Evolutionary conservation across 2,113 vertebrate genomes (phyloP), one percentile per base, ranked within the genome.

Genomic region (Apodemus speciosus): DNA sequence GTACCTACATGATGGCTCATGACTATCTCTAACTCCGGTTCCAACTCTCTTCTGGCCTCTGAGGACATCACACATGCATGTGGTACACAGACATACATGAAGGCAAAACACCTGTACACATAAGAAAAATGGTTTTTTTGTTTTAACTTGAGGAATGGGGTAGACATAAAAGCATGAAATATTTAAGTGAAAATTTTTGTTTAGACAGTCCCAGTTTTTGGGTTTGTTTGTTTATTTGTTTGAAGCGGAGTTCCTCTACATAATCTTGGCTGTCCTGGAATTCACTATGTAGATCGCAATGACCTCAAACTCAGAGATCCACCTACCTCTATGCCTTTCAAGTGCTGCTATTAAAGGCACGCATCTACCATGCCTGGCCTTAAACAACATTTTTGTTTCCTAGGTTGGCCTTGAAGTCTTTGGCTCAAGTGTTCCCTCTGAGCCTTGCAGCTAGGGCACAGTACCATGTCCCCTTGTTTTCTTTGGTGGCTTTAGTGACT

Each of bases 171-270:
- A 94, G 9, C 15, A n/a, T 27, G 18, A 75, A 40, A 64, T 68
- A 72, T 49, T 93, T n/a, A 95, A 88, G 53, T 60, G 32, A 93
- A 94, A 43, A 79, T 68, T 23, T 68, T 7, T 60, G 89, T 90
- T 68, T 66, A 76, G 71, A 53, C 30, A 56, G n/a, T 51, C 10
- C 21, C 21, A 35, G 0, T 58, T 60, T 51, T 6, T 0, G 16
- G 62, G 9, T 46, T 46, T 68, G 16, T 58, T 56, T 56, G 25
- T 58, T 21, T 35, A 40, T 43, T 15, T 68, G 4, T 64, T 68
- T 85, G 40, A 68, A 66, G 18, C 43, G 23, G 40, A 18, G 40
- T 49, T 11, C 62, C 38, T 62, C 14, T 81, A 18, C 23, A 38
- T 30, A 83, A 25, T 4, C 25, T 25, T 40, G 25, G 56, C 38